Base-by-base conservation (phyloP, 1,140 invertebrate species). In the Brachionus asplanchnoidis region DNA sequence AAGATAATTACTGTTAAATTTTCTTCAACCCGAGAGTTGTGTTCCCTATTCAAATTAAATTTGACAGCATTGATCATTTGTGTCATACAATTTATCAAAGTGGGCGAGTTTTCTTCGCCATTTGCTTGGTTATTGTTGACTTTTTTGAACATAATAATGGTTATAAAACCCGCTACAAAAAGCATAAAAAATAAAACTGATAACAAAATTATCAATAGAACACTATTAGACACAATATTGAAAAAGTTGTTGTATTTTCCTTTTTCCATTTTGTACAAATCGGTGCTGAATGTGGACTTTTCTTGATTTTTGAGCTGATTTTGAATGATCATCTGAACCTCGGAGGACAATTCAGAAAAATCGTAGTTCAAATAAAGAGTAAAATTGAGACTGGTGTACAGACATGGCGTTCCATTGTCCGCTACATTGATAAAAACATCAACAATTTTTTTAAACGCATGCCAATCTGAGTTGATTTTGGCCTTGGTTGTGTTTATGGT, bases 91-190 rank as follows among this genome's bases (percentile, higher is more conserved):
- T 73, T 28, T 28, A 68, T 1, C 26, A 68, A 26, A 68, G 26
- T 28, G 14, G 26, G 2, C 11, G 66, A 68, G 12, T 28, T 17
- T 23, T 28, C 14, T 9, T 28, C 32, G 32, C 32, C 32, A 40
- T 68, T 32, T 40, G 7, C 7, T 26, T 77, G 20, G 2, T 46
- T 46, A 50, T 77, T 77, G 3, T 77, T 20, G 7, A 50, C 73
- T 77, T 77, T 46, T 77, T 77, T 77, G 42, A 77, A 77, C 73
- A 77, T 77, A 2, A 77, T 50, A 77, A 77, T 46, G 8, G 46
- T 50, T 14, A 77, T 50, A 77, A 77, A 77, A 77, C 42, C 42
- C 2, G 42, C 73, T 2, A 77, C 32, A 26, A 77, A 77, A 20
- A 77, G 17, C 73, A 77, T 77, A 32, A 77, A 77, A 28, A 77